Conservation (phyloP, 2,797 vertebrate species). For the Pseudochaenichthys georgianus region DNA sequence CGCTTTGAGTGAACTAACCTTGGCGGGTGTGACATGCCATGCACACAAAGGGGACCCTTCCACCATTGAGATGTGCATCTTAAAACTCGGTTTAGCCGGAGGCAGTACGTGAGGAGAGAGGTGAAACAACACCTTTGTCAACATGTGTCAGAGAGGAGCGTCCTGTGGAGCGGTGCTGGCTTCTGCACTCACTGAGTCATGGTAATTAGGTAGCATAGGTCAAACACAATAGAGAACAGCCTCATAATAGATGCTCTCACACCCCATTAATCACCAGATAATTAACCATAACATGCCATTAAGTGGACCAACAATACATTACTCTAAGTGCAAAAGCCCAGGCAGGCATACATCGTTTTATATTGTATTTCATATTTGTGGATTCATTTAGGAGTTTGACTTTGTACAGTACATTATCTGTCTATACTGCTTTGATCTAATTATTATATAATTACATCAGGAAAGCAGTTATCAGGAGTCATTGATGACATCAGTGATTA, state of each 20-base stretch:
- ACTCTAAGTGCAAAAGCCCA: constrained; percentile 45
- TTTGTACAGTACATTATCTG: neutral
- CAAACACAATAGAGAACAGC: constrained; percentile 50
- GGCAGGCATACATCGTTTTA: constrained; percentile 26
- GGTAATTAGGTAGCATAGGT: constrained; percentile 48
- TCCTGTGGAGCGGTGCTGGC: constrained; percentile 37
- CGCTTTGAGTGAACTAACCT: constrained; percentile 43
- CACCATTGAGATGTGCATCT: constrained; percentile 1
- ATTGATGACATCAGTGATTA: neutral
- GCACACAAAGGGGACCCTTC: constrained; percentile 10
- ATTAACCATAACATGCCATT: constrained; percentile 65
- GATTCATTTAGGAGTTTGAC: constrained; percentile 7
- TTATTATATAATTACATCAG: neutral
- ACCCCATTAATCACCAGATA: constrained; percentile 53
- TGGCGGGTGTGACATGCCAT: constrained; percentile 8
- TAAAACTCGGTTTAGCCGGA: neutral
- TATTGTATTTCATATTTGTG: constrained; percentile 19
- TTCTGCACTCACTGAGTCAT: constrained; percentile 34
- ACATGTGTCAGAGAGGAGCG: constrained; percentile 23
- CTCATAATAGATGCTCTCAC: constrained; percentile 22
- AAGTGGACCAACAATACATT: constrained; percentile 66
- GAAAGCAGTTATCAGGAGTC: constrained; percentile 23
- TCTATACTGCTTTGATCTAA: neutral
- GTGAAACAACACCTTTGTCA: constrained; percentile 45
- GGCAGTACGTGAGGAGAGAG: constrained; percentile 19